phyloP scores from a whole-genome alignment of 2,797 vertebrate species.

The Podargus strigoides region DNA sequence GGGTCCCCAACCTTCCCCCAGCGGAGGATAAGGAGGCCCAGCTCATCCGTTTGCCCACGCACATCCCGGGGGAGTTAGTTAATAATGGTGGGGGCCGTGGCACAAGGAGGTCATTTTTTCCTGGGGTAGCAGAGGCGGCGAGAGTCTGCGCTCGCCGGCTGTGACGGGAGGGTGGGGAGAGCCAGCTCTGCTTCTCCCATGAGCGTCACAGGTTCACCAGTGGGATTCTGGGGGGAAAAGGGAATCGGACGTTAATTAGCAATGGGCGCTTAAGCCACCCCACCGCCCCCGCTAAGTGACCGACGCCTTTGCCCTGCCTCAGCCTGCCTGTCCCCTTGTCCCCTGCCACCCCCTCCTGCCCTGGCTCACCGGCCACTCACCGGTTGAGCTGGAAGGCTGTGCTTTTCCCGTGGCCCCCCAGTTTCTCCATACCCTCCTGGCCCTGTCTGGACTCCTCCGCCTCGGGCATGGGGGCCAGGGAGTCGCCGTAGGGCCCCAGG shows the following conservation, averaged over 20 bases:
- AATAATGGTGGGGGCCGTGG: constrained; percentile 31
- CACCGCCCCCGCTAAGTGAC: fast-evolving
- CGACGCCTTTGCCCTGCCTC: background rate
- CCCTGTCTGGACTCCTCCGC: constrained; percentile 63
- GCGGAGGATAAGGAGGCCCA: constrained; percentile 27
- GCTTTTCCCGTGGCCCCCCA: constrained; percentile 37
- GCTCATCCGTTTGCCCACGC: constrained; percentile 40
- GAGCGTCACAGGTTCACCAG: constrained; percentile 78
- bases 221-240: constrained; percentile 71
- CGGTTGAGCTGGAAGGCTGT: constrained; percentile 77
- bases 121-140: constrained; percentile 9
- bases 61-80: constrained; percentile 5
- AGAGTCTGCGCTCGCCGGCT: background rate
- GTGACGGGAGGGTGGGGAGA: background rate
- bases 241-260: background rate
- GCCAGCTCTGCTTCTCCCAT: constrained; percentile 10
- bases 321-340: background rate
- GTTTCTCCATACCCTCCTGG: constrained; percentile 50
- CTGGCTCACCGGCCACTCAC: constrained; percentile 34
- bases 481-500: constrained; percentile 72
- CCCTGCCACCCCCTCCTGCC: background rate
- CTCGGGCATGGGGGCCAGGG: constrained; percentile 66
- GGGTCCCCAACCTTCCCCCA: background rate
- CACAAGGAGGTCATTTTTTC: constrained; percentile 39
- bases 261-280: fast-evolving